These are phyloP conservation scores for Alca torda DNA, from an alignment of 2,797 vertebrate genomes.

Conservation along the genomic window DNA sequence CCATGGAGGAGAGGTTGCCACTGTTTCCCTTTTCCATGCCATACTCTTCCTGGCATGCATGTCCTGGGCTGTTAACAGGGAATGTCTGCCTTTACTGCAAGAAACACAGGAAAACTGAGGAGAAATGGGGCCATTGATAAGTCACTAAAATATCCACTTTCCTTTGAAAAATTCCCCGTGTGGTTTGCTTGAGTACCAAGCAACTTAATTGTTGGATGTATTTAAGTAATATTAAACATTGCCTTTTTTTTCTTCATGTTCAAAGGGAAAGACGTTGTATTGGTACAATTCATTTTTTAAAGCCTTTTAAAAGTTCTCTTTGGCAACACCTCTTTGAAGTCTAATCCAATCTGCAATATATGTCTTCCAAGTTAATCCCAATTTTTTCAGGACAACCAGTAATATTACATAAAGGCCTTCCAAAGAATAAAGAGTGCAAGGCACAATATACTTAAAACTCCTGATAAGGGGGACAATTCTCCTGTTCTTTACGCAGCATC, in stretches of 20 bases:
- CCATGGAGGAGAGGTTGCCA: not conserved
- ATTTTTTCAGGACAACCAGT: conserved; percentile 43
- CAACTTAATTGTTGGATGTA: not conserved
- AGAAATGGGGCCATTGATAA: not conserved
- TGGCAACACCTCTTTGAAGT: conserved; percentile 61
- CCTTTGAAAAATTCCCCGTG: not conserved
- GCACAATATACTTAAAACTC: not conserved
- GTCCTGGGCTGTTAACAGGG: not conserved
- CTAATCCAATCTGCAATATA: conserved; percentile 58
- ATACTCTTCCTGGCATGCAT: accelerated
- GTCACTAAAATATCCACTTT: not conserved
- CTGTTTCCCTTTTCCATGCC: accelerated
- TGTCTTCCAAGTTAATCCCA: conserved; percentile 54
- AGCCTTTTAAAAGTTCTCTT: conserved; percentile 58
- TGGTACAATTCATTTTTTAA: not conserved
- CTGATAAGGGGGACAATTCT: not conserved
- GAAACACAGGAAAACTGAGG: not conserved
- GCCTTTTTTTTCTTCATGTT: not conserved
- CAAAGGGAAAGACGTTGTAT: conserved; percentile 34
- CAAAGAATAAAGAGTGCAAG: conserved; percentile 8
- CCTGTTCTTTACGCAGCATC: not conserved
- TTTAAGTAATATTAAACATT: conserved; percentile 48
- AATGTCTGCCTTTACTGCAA: not conserved
- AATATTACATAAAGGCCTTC: conserved; percentile 23
- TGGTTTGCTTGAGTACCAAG: conserved; percentile 7